These are phyloP conservation scores for Jordanella pulchra DNA, from an alignment of 2,797 vertebrate species.

Conservation along the genomic window DNA sequence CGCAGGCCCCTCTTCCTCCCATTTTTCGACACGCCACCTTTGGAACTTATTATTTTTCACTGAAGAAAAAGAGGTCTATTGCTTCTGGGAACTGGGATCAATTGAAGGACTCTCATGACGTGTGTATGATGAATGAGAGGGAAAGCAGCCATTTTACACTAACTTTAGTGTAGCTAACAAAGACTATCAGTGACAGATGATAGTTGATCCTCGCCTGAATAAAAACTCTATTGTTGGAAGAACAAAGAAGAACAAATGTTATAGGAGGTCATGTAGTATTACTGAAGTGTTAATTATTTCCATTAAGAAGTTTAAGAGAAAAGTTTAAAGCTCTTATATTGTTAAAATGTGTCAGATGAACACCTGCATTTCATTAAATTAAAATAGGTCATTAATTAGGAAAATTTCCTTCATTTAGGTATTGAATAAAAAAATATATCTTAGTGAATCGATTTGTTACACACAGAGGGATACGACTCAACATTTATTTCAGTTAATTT, in stretches of 20 bases:
- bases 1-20: slow-evolving; percentile 53
- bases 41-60: slow-evolving; percentile 67
- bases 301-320: slow-evolving; percentile 17
- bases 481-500: neutral
- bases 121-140: slow-evolving; percentile 58
- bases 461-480: neutral
- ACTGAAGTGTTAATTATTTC: slow-evolving; percentile 20
- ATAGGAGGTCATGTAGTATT: slow-evolving; percentile 7
- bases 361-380: neutral
- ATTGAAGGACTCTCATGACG: slow-evolving; percentile 64
- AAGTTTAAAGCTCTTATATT: neutral
- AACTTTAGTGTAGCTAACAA: slow-evolving; percentile 51
- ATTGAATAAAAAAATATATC: neutral
- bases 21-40: slow-evolving; percentile 63
- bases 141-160: slow-evolving; percentile 49
- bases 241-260: slow-evolving; percentile 14
- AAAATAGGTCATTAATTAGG: too few relatives aligned
- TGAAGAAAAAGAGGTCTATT: slow-evolving; percentile 32
- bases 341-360: neutral
- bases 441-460: neutral
- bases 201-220: slow-evolving; percentile 20
- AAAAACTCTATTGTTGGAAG: slow-evolving; percentile 16
- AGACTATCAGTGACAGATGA: slow-evolving; percentile 38
- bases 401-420: neutral
- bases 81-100: slow-evolving; percentile 35